Evolutionary conservation across 2,888 invertebrate genomes (phyloP), one percentile per base, ranked within the genome.

Genomic region (Liopterus haemorrhoidalis): DNA sequence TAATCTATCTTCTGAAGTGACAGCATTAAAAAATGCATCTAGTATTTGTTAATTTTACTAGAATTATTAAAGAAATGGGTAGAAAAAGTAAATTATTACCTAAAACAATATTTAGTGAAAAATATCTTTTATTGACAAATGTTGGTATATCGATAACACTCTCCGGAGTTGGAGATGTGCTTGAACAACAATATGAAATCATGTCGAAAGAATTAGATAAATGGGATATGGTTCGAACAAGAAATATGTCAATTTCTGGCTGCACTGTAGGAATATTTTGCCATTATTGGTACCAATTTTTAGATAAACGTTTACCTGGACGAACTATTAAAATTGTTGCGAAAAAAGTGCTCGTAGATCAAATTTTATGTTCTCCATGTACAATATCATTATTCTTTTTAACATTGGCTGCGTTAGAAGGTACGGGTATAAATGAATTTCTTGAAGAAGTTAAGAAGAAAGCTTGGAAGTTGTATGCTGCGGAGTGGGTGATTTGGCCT

Each of bases 401-500:
- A 6, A 84, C 86, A 2, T 68, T 89, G 20, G 85, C 82, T 3
- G 57, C 82, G 21, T 70, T 91, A 53, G 89, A 92, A 68, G 71
- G 74, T 6, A 71, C 75, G 48, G 73, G 75, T 2, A 60, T 71
- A 37, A 61, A 71, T 11, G 79, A 82, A 54, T 76, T 88, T 41
- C 72, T 75, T 51, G 65, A 72, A 27, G 87, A 89, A 69, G 72
- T 88, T 21, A 73, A 71, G 54, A 69, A 75, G 19, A 92, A 93
- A 66, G 87, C 85, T 14, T 77, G 78, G 72, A 78, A 72, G 53
- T 69, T 94, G 8, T 92, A 91, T 61, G 72, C 78, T 36, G 91
- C 90, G 1, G 94, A 95, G 64, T 93, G 91, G 87, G 62, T 87
- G 4, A 78, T 94, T 18, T 94, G 94, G 93, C 93, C 94, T 0